These are phyloP conservation scores for Acholoe squamosa DNA, from an alignment of 2,888 invertebrate species.

Conservation along the genomic window DNA sequence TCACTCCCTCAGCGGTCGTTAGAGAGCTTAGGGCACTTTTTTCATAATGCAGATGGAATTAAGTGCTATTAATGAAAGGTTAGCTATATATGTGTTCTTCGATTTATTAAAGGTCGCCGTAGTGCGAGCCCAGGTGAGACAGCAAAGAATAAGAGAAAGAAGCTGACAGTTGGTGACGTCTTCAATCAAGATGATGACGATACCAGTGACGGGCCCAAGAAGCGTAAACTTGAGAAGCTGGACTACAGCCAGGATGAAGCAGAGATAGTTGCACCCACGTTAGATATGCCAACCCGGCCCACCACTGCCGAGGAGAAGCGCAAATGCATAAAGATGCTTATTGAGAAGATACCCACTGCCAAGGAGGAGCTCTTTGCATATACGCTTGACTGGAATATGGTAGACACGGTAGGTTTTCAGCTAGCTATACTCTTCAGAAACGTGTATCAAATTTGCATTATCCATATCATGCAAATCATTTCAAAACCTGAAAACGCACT, in stretches of 20 bases:
- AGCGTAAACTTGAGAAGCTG: constrained; percentile 87
- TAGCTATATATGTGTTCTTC: neutral
- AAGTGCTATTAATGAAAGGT: too few species aligned
- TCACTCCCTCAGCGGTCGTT: too few species aligned
- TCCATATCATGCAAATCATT: too few species aligned
- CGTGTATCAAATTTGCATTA: too few species aligned
- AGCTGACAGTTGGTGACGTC: constrained; percentile 91
- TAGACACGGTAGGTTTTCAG: constrained; percentile 86
- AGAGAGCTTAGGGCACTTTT: too few species aligned
- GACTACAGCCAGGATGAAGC: constrained; percentile 78
- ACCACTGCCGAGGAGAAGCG: constrained; percentile 93
- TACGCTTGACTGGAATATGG: constrained; percentile 94
- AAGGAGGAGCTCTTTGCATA: constrained; percentile 98
- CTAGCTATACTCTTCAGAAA: too few species aligned
- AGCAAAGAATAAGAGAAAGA: constrained; percentile 85
- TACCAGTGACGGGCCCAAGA: constrained; percentile 85
- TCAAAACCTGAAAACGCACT: too few species aligned
- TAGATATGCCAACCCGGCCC: constrained; percentile 65
- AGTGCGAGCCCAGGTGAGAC: constrained; percentile 26
- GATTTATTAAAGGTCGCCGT: constrained; percentile 29
- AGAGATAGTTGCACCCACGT: constrained; percentile 33
- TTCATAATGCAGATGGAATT: too few species aligned
- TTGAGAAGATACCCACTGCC: constrained; percentile 98
- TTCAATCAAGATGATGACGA: constrained; percentile 93
- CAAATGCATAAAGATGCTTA: constrained; percentile 97